These are phyloP conservation scores for Pimpla rufipes DNA, from an alignment of 2,888 invertebrate genomes.

Conservation along the genomic window DNA sequence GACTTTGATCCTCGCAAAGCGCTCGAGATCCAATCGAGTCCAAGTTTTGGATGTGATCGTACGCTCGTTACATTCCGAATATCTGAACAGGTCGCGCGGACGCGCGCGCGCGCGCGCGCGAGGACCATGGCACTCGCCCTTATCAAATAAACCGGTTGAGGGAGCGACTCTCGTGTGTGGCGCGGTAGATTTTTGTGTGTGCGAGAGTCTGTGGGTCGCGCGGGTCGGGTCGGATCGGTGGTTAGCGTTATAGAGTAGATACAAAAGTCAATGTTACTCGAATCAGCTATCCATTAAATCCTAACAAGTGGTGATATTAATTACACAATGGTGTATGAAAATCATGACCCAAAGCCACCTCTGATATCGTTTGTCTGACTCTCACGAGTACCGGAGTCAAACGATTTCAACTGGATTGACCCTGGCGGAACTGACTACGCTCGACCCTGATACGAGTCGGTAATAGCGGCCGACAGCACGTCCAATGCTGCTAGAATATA, in stretches of 20 bases:
- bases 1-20: no score
- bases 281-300: not conserved
- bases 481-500: constrained; percentile 57
- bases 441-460: constrained; percentile 69
- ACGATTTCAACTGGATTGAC: constrained; percentile 76
- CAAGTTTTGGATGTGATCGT: no score
- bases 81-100: no score
- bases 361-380: constrained; percentile 45
- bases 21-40: no score
- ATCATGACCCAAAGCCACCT: constrained; percentile 40
- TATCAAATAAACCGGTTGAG: not conserved
- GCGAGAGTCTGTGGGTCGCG: not conserved
- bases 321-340: constrained; percentile 22
- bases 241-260: no score
- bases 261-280: constrained; percentile 9
- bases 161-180: not conserved
- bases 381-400: constrained; percentile 69
- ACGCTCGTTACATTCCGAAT: no score
- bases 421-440: constrained; percentile 70
- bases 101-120: no score
- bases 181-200: no score
- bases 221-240: no score
- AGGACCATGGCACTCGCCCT: no score
- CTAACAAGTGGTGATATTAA: constrained; percentile 20
- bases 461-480: constrained; percentile 42